Percentiles rank a stretch among this genome's conserved stretches.
phyloP scores from a whole-genome alignment of 1,140 invertebrate genomes.

The Hyposmocoma kahamanoa region DNA sequence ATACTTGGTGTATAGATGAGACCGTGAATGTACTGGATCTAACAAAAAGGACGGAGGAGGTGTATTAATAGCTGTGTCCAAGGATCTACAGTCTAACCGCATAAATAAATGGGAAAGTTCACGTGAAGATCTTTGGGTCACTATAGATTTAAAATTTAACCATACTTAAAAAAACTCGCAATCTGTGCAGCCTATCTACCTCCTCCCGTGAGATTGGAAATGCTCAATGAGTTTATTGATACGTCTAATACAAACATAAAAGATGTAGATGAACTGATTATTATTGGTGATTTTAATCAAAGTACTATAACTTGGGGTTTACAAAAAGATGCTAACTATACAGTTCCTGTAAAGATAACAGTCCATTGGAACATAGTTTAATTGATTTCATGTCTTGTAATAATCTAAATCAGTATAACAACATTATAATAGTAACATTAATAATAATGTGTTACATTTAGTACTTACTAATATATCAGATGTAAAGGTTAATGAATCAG shows the following conservation, averaged over 20 bases:
- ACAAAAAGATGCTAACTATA: not conserved
- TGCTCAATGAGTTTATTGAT: not conserved
- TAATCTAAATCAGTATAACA: not conserved
- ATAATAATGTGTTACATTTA: not conserved
- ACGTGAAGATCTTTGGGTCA: not conserved
- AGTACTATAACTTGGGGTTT: not conserved
- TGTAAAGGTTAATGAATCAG: not conserved
- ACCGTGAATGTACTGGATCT: not conserved
- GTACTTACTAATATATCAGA: not conserved
- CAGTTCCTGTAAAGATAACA: not conserved
- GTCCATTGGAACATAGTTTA: not conserved
- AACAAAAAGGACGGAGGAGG: not conserved
- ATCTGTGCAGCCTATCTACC: not conserved
- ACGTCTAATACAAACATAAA: not conserved
- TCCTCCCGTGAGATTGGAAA: not conserved
- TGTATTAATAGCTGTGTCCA: not conserved
- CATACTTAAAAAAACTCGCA: not conserved
- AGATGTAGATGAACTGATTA: not conserved
- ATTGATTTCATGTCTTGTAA: not conserved
- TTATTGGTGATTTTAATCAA: not conserved
- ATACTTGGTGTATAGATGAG: not conserved
- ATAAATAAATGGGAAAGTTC: not conserved
- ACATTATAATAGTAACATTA: not conserved
- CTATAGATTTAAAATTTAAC: not conserved
- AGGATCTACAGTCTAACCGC: not conserved